Conservation (phyloP, 2,888 invertebrate species). For the Synergus umbraculus region DNA sequence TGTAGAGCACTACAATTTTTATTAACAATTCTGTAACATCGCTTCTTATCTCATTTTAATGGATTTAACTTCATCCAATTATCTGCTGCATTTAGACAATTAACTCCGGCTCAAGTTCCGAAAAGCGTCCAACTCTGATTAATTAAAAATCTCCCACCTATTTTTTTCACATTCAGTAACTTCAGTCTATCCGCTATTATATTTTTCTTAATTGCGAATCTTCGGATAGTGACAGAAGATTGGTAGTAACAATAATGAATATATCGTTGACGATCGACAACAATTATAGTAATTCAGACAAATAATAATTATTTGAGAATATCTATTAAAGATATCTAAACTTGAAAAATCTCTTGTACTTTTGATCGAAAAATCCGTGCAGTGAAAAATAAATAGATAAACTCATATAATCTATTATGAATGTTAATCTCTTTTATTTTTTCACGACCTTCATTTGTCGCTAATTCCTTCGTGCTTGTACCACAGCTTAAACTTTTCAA, state of each 20-base stretch:
- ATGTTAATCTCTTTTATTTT: not conserved
- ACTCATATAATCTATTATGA: not conserved
- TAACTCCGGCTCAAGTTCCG: not conserved
- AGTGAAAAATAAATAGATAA: not conserved
- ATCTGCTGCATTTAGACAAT: not conserved
- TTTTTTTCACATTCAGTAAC: slow-evolving; percentile 2
- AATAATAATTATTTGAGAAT: not conserved
- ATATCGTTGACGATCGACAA: not conserved
- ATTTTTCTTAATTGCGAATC: not conserved
- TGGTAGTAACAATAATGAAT: not conserved
- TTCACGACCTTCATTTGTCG: not conserved
- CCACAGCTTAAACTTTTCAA: not conserved
- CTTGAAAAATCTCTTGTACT: not conserved
- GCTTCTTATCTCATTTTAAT: not conserved
- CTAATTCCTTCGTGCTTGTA: slow-evolving; percentile 28
- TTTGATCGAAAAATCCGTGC: not conserved
- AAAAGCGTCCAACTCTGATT: not conserved
- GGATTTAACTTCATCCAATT: not conserved
- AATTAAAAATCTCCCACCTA: too few species aligned
- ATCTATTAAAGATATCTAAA: not conserved
- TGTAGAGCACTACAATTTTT: not conserved
- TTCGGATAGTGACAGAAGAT: too few species aligned
- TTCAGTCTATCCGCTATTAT: not conserved
- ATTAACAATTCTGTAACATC: not conserved
- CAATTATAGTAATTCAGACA: not conserved